These are phyloP conservation scores for Drosophila lacertosa DNA, from an alignment of 1,140 invertebrate genomes.

Conservation along the genomic window DNA sequence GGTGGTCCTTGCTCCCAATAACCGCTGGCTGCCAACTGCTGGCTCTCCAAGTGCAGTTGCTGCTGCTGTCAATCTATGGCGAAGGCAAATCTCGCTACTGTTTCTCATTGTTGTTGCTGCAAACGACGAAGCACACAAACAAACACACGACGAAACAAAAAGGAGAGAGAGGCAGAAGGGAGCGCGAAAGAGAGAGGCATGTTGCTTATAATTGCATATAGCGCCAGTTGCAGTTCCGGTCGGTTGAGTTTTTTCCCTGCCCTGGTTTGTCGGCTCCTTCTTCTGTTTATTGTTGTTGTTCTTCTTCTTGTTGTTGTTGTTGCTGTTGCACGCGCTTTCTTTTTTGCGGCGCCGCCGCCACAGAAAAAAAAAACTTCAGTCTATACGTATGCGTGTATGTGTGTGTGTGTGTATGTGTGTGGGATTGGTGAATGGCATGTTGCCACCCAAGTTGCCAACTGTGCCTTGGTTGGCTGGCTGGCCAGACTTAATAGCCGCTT, in stretches of 20 bases:
- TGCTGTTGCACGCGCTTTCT: constrained; percentile 76
- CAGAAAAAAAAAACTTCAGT: constrained; percentile 21
- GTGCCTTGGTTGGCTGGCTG: constrained; percentile 62
- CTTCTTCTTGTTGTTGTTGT: constrained; percentile 44
- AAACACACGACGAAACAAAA: neutral
- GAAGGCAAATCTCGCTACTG: constrained; percentile 78
- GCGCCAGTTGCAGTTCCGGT: constrained; percentile 81
- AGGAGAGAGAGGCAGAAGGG: neutral
- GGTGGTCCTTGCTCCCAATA: constrained; percentile 57
- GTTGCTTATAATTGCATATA: constrained; percentile 76
- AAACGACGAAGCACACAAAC: constrained; percentile 1
- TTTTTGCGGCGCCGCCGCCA: constrained; percentile 71
- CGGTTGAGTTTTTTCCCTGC: constrained; percentile 61
- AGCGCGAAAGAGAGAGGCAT: neutral
- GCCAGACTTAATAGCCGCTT: constrained; percentile 73
- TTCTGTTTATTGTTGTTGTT: constrained; percentile 2
- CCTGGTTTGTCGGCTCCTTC: constrained; percentile 4
- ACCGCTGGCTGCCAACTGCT: constrained; percentile 14
- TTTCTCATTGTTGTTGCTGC: constrained; percentile 49
- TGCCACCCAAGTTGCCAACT: constrained; percentile 78
- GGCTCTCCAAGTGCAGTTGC: constrained; percentile 46
- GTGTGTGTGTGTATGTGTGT: constrained; percentile 46
- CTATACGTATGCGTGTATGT: constrained; percentile 2
- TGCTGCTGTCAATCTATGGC: constrained; percentile 75
- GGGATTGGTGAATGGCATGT: constrained; percentile 81